Conservation (phyloP, 1,140 invertebrate genomes). For the Aphelenchoides besseyi region DNA sequence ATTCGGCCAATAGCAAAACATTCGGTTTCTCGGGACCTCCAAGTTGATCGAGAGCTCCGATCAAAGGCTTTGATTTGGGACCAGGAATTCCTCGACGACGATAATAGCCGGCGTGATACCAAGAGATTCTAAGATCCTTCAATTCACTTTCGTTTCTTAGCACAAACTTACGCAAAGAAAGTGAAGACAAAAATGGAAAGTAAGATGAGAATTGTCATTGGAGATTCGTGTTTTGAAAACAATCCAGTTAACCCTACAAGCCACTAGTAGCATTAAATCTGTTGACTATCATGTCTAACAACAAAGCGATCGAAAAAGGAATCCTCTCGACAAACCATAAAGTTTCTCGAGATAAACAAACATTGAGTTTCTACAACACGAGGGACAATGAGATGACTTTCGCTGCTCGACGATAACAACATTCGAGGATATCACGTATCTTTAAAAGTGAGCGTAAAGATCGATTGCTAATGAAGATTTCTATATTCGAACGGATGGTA, state of each 20-base stretch:
- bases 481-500: too few relatives aligned
- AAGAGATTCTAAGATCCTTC: not conserved
- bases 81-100: slow-evolving; percentile 62
- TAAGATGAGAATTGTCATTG: not conserved
- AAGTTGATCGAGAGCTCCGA: slow-evolving; percentile 62
- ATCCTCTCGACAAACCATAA: too few relatives aligned
- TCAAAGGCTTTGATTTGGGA: slow-evolving; percentile 62
- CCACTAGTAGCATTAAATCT: not conserved
- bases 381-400: too few relatives aligned
- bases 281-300: not conserved
- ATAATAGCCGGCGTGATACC: slow-evolving; percentile 37
- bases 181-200: not conserved
- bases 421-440: too few relatives aligned
- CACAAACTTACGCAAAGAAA: not conserved
- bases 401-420: too few relatives aligned
- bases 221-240: not conserved
- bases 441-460: too few relatives aligned
- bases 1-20: slow-evolving; percentile 56
- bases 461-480: too few relatives aligned
- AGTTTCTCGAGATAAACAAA: too few relatives aligned
- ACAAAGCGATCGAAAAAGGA: too few relatives aligned
- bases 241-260: not conserved
- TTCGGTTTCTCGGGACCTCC: slow-evolving; percentile 46
- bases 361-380: too few relatives aligned
- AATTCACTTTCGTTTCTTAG: too few relatives aligned